A percentile compares a stretch with the other conserved stretches of the same genome.
Evolutionary conservation across 2,888 invertebrate species (phyloP).

Genomic region (Taenaris catops): DNA sequence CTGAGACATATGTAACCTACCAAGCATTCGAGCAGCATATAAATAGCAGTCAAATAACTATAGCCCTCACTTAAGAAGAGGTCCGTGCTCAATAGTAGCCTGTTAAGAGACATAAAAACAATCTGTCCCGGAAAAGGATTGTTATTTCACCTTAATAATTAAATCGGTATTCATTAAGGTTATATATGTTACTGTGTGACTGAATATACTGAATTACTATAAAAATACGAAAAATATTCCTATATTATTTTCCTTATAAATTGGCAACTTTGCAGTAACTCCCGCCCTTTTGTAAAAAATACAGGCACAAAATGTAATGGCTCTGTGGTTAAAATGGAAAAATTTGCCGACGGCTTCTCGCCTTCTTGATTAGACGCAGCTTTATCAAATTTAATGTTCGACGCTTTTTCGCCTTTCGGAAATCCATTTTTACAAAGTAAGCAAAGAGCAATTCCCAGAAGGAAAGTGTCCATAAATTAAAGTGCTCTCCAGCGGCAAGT

Average conservation of each 20-base stretch:
- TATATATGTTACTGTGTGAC: no score
- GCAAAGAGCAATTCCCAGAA: slow-evolving; percentile 38
- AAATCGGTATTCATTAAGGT: no score
- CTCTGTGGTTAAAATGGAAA: slow-evolving; percentile 13
- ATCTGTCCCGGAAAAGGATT: no score
- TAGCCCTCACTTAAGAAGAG: no score
- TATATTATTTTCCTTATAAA: neutral
- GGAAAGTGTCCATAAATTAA: slow-evolving; percentile 65
- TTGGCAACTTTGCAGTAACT: neutral
- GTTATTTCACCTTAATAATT: no score
- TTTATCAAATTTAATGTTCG: slow-evolving; percentile 28
- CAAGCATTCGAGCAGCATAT: no score
- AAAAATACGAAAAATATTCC: no score
- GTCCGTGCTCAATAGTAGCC: no score
- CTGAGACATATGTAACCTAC: no score
- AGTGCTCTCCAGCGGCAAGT: slow-evolving; percentile 49
- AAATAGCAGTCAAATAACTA: no score
- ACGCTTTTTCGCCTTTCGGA: slow-evolving; percentile 22
- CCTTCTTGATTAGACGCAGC: slow-evolving; percentile 25
- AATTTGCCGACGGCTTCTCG: slow-evolving; percentile 17
- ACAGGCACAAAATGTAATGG: slow-evolving; percentile 10
- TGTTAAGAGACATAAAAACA: no score
- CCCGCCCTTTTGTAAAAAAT: slow-evolving; percentile 9
- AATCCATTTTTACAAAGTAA: slow-evolving; percentile 31
- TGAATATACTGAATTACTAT: no score